A percentile compares a stretch with the other conserved stretches of the same genome.
Evolutionary conservation across 2,797 vertebrate genomes (phyloP).

Genomic region (Pogonophryne albipinna): DNA sequence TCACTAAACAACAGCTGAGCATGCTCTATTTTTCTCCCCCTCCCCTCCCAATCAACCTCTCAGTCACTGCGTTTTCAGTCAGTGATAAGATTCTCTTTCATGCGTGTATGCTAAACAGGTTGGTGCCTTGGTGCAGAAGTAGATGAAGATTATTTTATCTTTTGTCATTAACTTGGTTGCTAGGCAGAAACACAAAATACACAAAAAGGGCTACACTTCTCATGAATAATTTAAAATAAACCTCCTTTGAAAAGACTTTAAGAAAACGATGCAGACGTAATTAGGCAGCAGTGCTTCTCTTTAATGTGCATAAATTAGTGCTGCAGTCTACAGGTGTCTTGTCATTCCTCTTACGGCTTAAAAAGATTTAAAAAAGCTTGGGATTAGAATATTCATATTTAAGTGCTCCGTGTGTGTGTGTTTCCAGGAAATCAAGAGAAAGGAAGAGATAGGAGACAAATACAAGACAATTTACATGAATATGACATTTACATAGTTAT

Average conservation of each 20-base stretch:
- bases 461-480: conserved; percentile 30
- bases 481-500: conserved; percentile 30
- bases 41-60: conserved; percentile 6
- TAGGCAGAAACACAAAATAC: conserved; percentile 39
- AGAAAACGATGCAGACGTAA: conserved; percentile 66
- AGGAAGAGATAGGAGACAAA: conserved; percentile 19
- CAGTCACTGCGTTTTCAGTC: conserved; percentile 46
- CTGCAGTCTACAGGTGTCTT: conserved; percentile 63
- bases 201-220: conserved; percentile 23
- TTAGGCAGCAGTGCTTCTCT: conserved; percentile 57
- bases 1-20: conserved; percentile 53
- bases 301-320: conserved; percentile 68
- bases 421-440: conserved; percentile 7
- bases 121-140: conserved; percentile 12
- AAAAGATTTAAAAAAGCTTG: conserved; percentile 64
- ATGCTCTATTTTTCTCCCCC: conserved; percentile 15
- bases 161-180: conserved; percentile 34
- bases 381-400: conserved; percentile 65
- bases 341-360: conserved; percentile 58
- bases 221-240: conserved; percentile 64
- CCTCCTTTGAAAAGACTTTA: conserved; percentile 60
- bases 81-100: conserved; percentile 31
- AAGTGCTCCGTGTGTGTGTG: conserved; percentile 26
- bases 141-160: conserved; percentile 30
- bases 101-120: conserved; percentile 38